phyloP scores from a whole-genome alignment of 2,888 invertebrate genomes.

The Eupithecia subumbrata region DNA sequence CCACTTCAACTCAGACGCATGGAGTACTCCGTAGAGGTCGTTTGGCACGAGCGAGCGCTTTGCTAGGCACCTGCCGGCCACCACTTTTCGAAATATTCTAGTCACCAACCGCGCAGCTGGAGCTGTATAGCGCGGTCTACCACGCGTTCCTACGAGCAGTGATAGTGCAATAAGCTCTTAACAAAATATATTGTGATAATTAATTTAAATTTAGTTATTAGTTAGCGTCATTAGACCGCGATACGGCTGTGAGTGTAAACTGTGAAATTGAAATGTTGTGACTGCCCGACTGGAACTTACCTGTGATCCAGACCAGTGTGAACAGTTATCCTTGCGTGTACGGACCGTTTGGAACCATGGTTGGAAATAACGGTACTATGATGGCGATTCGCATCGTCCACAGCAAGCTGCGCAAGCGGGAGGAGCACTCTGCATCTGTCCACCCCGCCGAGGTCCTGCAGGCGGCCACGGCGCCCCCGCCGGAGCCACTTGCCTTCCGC shows the following conservation, averaged over 20 bases:
- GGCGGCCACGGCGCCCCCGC: conserved; percentile 76
- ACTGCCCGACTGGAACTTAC: conserved; percentile 82
- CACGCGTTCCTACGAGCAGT: conserved; percentile 83
- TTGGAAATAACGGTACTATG: conserved; percentile 93
- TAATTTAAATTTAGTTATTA: conserved; percentile 81
- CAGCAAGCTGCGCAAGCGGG: conserved; percentile 94
- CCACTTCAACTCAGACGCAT: conserved; percentile 84
- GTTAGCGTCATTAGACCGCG: conserved; percentile 73
- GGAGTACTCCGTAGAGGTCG: conserved; percentile 85
- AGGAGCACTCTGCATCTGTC: conserved; percentile 89
- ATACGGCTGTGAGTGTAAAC: conserved; percentile 82
- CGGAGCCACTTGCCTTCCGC: conserved; percentile 85
- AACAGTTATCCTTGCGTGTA: conserved; percentile 77
- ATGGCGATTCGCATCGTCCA: conserved; percentile 95
- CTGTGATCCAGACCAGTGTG: conserved; percentile 80
- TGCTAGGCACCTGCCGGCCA: conserved; percentile 85
- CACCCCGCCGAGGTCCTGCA: conserved; percentile 88
- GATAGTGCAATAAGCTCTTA: conserved; percentile 82
- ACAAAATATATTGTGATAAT: conserved; percentile 82
- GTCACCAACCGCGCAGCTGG: conserved; percentile 81
- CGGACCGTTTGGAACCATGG: conserved; percentile 86
- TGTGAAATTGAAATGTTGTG: conserved; percentile 78
- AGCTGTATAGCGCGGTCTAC: conserved; percentile 79
- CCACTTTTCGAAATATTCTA: conserved; percentile 80
- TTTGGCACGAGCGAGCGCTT: conserved; percentile 85